Evolutionary conservation across 2,888 invertebrate genomes (phyloP), one percentile per base, ranked within the genome.

Genomic region (Netelia inedita): DNA sequence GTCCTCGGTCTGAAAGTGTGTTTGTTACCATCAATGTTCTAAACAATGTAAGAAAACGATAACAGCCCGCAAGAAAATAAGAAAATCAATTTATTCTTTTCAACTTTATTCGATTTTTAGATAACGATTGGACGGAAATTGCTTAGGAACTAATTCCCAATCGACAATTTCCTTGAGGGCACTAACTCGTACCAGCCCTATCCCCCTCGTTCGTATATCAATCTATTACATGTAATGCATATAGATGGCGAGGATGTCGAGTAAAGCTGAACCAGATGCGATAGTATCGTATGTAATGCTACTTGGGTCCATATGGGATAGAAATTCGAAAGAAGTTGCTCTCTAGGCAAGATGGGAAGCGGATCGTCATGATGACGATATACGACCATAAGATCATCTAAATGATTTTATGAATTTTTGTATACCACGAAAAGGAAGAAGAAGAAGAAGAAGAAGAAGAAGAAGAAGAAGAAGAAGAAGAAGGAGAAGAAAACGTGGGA

Each of bases 301-400:
- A 9, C 61, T 50, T 46, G 14, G 46, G 43, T 69, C 65, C 28
- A 63, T 55, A 65, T 28, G 55, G 50, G 21, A 1, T 55, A 72
- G 78, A 46, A 66, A 75, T 75, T 80, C 80, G 59, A 80, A 65
- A 83, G 75, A 83, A 84, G 81, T 81, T 65, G 83, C 72, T 75
- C 63, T 41, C 43, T 63, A 68, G 53, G 43, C 65, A 3, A 46
- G 14, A 46, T 46, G 46, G 46, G 14, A 46, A 46, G 2, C 14
- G 14, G 46, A 65, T 28, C 21, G 23, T 41, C 65, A 65, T 43
- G 69, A 69, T 61, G 59, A 50, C 71, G 76, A 16, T 43, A 75
- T 59, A 65, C 75, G n/a, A 55, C 11, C 53, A 28, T 14, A 46
- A 69, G 75, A 71, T 65, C 65, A 41, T 69, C 2, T 10, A 10